Base-by-base conservation (phyloP, 1,140 invertebrate genomes). In the Drosophila nigromelanica region DNA sequence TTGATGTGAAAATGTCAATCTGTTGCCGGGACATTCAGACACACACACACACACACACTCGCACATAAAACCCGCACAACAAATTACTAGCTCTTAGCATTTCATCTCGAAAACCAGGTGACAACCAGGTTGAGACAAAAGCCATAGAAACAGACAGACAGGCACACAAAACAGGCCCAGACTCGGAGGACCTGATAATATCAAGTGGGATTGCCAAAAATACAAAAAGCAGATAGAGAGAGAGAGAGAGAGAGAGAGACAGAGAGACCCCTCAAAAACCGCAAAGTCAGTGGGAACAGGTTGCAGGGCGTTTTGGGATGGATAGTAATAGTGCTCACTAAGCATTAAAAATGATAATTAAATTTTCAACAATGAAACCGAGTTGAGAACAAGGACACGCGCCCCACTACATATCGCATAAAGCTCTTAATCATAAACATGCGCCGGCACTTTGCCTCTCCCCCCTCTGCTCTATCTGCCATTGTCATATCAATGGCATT, bases 341-440 rank as follows among this genome's bases (percentile, higher is more conserved):
- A 89, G 83, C 83, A 87, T 89, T 87, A 87, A 87, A 76, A 76
- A 87, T 89, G 82, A 87, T 87, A 87, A 87, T 87, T 87, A 87
- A 87, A 87, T 87, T 87, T 87, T 89, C 81, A 87, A 87, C 83
- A 87, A 87, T 89, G 83, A 82, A 79, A 82, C 63, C 64, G 71
- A 73, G 85, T 35, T 73, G 75, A 74, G 76, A 56, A 71, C 58
- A 70, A 76, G 64, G 61, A 72, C 51, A 69, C 55, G 69, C 59
- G 48, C 62, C 40, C 67, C 55, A 62, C 58, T 58, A 62, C 62
- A 59, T 67, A 66, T 51, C 63, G 62, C 43, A 64, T 71, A 83
- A 79, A 73, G 83, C 85, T 89, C 83, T 87, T 87, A 89, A 87
- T 87, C 83, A 87, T 80, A 89, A 87, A 87, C 83, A 87, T 87